Base-by-base conservation (phyloP, 1,140 invertebrate species). In the Cyclargus thomasi region DNA sequence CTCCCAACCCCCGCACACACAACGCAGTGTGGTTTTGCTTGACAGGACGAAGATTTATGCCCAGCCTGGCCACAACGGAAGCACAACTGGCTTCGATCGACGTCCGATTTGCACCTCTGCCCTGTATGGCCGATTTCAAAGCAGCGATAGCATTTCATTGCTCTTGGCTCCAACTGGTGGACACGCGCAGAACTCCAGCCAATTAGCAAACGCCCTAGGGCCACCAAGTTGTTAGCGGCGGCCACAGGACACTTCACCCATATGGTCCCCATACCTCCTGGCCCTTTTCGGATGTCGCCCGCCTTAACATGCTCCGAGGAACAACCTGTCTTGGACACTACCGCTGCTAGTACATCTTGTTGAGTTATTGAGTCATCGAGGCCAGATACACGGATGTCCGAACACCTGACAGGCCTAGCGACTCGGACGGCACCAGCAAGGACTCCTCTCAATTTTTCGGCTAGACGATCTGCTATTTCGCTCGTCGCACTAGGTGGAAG, bases 111-210 rank as follows among this genome's bases (percentile, higher is more conserved):
- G 39, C 77, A 78, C n/a, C 36, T 20, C 0, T 1, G 17, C 1
- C 22, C 14, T 0, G 65, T 20, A 55, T 72, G 74, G 0, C 74
- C 74, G 0, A 20, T 55, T 5, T 47, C 63, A 2, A 69, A 35
- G 64, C 77, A 78, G 10, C 35, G 65, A 23, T 55, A 78, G 53
- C 77, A 78, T 1, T 62, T 39, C 35, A 70, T 62, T 0, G 69
- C 67, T 20, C 65, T 36, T 0, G 63, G n/a, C 6, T 68, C 64
- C 11, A 76, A 16, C 0, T 66, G 18, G 7, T 17, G 53, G 2
- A n/a, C n/a, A n/a, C n/a, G n/a, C n/a, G n/a, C n/a, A n/a, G n/a
- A n/a, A n/a, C n/a, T n/a, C n/a, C n/a, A 73, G 1, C 73, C 75
- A 0, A 77, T 57, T 6, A 64, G 53, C 0, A 77, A 16, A 0